Evolutionary conservation across 1,140 invertebrate species (phyloP).

Genomic region (Trichonephila inaurata): DNA sequence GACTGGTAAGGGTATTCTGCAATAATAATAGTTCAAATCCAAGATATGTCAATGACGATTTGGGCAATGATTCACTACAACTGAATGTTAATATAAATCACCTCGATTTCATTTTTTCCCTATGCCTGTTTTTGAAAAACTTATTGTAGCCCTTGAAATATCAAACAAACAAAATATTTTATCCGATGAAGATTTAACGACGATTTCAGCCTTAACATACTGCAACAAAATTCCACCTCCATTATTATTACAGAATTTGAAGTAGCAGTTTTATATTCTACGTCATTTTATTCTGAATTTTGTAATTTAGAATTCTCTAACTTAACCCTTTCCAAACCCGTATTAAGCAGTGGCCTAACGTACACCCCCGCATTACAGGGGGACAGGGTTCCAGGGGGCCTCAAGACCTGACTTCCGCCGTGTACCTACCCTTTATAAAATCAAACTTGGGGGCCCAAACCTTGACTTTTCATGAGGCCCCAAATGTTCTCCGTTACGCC

Average conservation of each 20-base stretch:
- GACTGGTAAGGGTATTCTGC: no score
- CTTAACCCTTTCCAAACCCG: no score
- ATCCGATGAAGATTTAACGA: background rate
- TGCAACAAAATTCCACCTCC: background rate
- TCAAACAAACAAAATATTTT: background rate
- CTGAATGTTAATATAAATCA: background rate
- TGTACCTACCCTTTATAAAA: no score
- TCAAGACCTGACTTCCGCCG: no score
- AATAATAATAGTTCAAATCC: no score
- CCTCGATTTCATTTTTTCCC: background rate
- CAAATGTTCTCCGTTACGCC: no score
- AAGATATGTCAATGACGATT: no score
- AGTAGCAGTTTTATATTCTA: background rate
- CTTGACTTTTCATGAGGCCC: no score
- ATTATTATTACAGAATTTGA: background rate
- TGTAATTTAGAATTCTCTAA: background rate
- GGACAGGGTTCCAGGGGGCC: no score
- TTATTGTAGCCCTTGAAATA: background rate
- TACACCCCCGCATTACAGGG: no score
- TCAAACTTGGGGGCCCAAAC: no score
- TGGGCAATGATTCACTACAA: background rate
- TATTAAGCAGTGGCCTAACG: no score
- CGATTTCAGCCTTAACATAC: background rate
- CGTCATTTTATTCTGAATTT: background rate
- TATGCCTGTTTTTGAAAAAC: background rate